These are phyloP conservation scores for Phyllotreta cruciferae DNA, from an alignment of 2,888 invertebrate species.

Conservation along the genomic window DNA sequence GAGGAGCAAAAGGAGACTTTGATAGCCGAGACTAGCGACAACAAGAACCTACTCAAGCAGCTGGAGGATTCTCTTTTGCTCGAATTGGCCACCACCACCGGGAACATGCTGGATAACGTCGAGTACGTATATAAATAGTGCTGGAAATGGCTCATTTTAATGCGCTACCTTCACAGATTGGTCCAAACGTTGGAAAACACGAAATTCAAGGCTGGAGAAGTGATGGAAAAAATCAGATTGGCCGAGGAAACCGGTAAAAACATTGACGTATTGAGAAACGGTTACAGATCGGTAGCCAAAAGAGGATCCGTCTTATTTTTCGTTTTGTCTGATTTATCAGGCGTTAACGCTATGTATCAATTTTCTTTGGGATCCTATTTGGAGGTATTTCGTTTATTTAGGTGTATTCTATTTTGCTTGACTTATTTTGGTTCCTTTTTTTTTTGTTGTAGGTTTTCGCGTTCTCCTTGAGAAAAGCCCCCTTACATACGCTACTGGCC, in stretches of 20 bases:
- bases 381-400: slow-evolving; percentile 60
- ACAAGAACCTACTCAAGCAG: slow-evolving; percentile 82
- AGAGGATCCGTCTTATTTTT: slow-evolving; percentile 91
- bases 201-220: slow-evolving; percentile 85
- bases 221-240: slow-evolving; percentile 78
- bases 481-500: slow-evolving; percentile 78
- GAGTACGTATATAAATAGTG: slow-evolving; percentile 69
- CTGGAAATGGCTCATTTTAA: neutral
- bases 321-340: slow-evolving; percentile 88
- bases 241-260: slow-evolving; percentile 79
- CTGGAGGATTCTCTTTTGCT: slow-evolving; percentile 85
- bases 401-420: too few species aligned
- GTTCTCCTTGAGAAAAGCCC: slow-evolving; percentile 79
- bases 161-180: neutral
- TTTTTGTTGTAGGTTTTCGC: slow-evolving; percentile 68
- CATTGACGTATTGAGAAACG: slow-evolving; percentile 83
- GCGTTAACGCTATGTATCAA: slow-evolving; percentile 91
- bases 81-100: slow-evolving; percentile 85
- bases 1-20: slow-evolving; percentile 86
- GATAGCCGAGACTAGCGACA: slow-evolving; percentile 84
- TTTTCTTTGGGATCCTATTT: slow-evolving; percentile 87
- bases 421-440: too few species aligned
- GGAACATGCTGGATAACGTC: slow-evolving; percentile 92
- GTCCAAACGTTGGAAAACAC: slow-evolving; percentile 80
- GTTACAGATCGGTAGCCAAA: slow-evolving; percentile 84